Evolutionary conservation across 2,797 vertebrate genomes (phyloP).

Genomic region (Acanthurus leucopareius): DNA sequence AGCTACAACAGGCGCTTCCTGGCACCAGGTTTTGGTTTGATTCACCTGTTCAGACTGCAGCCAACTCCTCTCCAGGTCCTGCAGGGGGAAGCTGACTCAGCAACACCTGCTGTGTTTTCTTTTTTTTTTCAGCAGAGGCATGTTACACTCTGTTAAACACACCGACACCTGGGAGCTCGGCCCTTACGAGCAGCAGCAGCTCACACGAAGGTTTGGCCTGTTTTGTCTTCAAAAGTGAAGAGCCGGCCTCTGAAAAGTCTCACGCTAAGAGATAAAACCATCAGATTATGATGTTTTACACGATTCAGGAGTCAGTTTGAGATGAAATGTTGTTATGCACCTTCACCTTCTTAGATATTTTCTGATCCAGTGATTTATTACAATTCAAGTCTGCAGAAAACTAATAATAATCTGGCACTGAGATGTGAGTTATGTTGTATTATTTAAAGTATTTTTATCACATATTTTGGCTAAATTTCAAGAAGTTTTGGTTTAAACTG

Average conservation of each 20-base stretch:
- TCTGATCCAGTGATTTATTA: conserved; percentile 6
- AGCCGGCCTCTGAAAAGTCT: not conserved
- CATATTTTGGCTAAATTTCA: not conserved
- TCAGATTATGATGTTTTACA: conserved; percentile 33
- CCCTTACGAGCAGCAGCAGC: not conserved
- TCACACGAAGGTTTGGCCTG: not conserved
- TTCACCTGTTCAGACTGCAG: conserved; percentile 15
- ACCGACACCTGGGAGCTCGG: conserved; percentile 15
- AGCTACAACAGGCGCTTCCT: conserved; percentile 19
- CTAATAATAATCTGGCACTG: not conserved
- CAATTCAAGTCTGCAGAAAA: not conserved
- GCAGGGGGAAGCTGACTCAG: conserved; percentile 20
- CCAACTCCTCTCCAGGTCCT: not conserved
- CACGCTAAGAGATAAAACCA: not conserved
- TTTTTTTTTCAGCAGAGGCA: not conserved
- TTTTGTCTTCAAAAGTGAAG: not conserved
- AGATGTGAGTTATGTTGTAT: not conserved
- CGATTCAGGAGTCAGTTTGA: conserved; percentile 6
- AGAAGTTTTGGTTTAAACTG: not conserved
- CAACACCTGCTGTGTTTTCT: not conserved
- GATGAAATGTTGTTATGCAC: not conserved
- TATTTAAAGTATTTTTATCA: not conserved
- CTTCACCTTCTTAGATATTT: not conserved
- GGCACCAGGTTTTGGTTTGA: not conserved
- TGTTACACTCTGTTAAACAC: conserved; percentile 30